These are phyloP conservation scores for Anser cygnoides DNA, from an alignment of 2,113 vertebrate species.

Conservation along the genomic window DNA sequence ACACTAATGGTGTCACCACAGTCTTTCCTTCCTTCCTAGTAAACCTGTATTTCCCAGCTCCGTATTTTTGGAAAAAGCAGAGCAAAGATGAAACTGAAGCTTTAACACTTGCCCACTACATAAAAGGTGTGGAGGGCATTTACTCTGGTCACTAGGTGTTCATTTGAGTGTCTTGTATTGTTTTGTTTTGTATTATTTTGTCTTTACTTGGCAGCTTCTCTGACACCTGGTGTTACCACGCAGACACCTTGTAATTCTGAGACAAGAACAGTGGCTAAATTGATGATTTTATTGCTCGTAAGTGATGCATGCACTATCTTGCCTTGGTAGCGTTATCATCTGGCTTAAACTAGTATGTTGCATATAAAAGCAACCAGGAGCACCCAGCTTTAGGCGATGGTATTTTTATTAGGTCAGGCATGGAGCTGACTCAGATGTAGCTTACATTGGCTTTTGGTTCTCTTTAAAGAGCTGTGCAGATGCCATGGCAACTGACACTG, in stretches of 20 bases:
- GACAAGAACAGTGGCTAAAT: background rate
- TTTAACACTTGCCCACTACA: background rate
- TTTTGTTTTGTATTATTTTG: background rate
- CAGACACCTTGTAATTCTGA: background rate
- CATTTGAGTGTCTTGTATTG: background rate
- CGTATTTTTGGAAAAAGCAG: background rate
- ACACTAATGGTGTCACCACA: background rate
- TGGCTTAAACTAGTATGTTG: background rate
- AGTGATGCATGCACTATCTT: background rate
- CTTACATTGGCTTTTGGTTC: background rate
- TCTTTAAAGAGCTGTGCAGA: background rate
- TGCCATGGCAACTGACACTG: constrained; percentile 33
- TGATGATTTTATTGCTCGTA: background rate
- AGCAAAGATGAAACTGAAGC: background rate
- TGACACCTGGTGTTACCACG: background rate
- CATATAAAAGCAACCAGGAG: background rate
- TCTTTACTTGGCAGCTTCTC: background rate
- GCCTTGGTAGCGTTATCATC: background rate
- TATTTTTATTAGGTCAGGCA: background rate
- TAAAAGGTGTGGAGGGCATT: background rate
- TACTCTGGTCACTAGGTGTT: background rate
- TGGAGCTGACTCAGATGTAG: background rate
- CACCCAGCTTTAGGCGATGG: background rate
- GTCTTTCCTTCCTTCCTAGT: background rate
- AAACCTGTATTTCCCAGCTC: background rate